Evolutionary conservation across 92 coral and sea anemone genomes (phyloP), one percentile per base, ranked within the genome.

Genomic region (Palythoa heliodiscus): DNA sequence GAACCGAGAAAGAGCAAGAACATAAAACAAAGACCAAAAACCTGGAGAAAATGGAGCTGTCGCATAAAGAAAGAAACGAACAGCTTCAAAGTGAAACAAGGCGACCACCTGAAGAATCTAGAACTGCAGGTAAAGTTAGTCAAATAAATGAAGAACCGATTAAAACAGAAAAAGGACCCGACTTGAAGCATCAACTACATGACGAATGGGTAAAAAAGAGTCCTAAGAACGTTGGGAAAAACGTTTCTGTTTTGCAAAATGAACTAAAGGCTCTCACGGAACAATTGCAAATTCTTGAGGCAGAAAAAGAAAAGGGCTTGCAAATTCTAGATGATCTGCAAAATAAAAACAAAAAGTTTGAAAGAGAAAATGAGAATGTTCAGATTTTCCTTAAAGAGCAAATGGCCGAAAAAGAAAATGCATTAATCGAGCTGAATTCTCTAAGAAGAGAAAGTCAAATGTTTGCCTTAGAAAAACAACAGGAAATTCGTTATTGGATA

Each of bases 381-480:
- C 82, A 77, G 69, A 47, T 13, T 37, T 40, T 64, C 39, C 29
- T 77, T 15, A 66, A 77, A 14, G 35, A 77, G 52, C 52, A 77
- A 58, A 58, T n/a, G 69, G 82, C 70, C 48, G 82, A 77, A 24
- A 54, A 58, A 55, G 58, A 79, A 7, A 64, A 66, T 7, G 19
- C 13, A 63, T 3, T 43, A 15, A 11, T n/a, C 5, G 69, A 87
- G 17, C 71, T 87, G 17, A 78, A 53, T 10, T 69, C 70, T 12
- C 29, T 75, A n/a, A 78, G 58, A 35, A 75, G 24, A 10, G 84
- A 70, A 54, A 55, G 19, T 14, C 50, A 87, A 54, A 57, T 1
- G 24, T 22, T 78, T 70, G 86, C 78, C 54, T 52, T 22, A 13
- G 10, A 24, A 11, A 76, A 74, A 64, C 88, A 91, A 35, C 76